Base-by-base conservation (phyloP, 37 sponge, comb jelly and placozoan species). In the Theonella swinhoei region DNA sequence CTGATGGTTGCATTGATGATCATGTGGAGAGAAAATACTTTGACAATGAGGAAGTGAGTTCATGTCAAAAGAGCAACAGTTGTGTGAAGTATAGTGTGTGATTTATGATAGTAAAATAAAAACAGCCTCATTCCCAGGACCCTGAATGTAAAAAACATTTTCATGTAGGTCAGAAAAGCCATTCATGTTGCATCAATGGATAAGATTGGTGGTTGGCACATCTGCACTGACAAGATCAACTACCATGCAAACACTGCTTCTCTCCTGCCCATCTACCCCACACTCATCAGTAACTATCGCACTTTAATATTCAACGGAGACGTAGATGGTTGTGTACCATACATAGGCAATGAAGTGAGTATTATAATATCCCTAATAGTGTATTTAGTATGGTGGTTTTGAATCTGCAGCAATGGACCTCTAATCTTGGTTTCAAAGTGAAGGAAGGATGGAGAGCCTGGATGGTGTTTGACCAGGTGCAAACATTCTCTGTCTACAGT, bases 281-380 rank as follows among this genome's bases (percentile, higher is more conserved):
- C 81, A 54, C 92, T 91, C 68, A 91, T 91, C 28, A 75, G 83
- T 60, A 85, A 61, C 28, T 93, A 93, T 40, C 94, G 88, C 7
- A 81, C 85, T 60, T 69, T 93, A 3, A 93, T 93, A 31, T 93
- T 72, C 84, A 93, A 89, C 78, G 94, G 94, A 25, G 94, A 93
- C 68, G 94, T 89, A 34, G 94, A 93, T 64, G 94, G 91, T 0
- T 89, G 91, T 78, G 94, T 93, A 14, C 94, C 94, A 30, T 93
- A 83, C 74, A 86, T 54, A 60, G 94, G 87, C 32, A 83, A 89
- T 86, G 94, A 93, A 80, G 92, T 87, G 32, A 3, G 65, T 58
- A 61, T 59, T 60, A 76, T 61, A 4, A 31, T 54, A 40, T 61
- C 14, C 62, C 22, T 2, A 37, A 72, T 72, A 38, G 4, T 72